Evolutionary conservation across 2,888 invertebrate genomes (phyloP), one percentile per base, ranked within the genome.

Genomic region (Esperia sulphurella): DNA sequence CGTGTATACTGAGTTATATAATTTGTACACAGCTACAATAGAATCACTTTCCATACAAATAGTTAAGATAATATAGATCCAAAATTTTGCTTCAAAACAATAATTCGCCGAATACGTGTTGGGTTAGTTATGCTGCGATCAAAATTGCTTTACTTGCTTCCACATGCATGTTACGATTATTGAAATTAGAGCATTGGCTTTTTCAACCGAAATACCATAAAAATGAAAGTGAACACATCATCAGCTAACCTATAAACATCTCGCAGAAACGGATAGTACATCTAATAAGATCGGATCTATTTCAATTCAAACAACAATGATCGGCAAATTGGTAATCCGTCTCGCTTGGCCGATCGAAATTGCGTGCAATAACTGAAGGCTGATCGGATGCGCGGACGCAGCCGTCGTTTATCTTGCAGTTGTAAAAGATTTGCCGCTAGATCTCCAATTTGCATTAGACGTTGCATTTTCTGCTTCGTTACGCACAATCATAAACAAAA

Each of bases 251-350:
- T 35, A 9, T 33, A 33, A 38, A 12, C 8, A 14, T 14, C 40
- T 21, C 14, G n/a, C n/a, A 14, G 8, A 29, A 35, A 38, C 21
- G 28, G 38, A 39, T 12, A 9, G 9, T 40, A 9, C n/a, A 21
- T 33, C n/a, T 43, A 44, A 44, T 28, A 10, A 48, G 45, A 10
- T 21, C n/a, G 12, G 12, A 12, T 37, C 33, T 14, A 66, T 75
- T 66, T 65, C 66, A 66, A 75, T 74, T 75, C 61, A 64, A 67
- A 65, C 63, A 54, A 61, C 71, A 71, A 77, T 71, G 69, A 71
- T 73, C 66, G 63, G 57, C 60, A 71, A 78, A 79, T 78, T 78
- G 77, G 67, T 75, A 75, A 76, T 78, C 67, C 67, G 78, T 75
- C 71, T 65, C 70, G 78, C 71, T 65, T 62, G 69, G 68, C 52